phyloP scores from a whole-genome alignment of 2,113 vertebrate genomes.

The Rhinogobius similis region DNA sequence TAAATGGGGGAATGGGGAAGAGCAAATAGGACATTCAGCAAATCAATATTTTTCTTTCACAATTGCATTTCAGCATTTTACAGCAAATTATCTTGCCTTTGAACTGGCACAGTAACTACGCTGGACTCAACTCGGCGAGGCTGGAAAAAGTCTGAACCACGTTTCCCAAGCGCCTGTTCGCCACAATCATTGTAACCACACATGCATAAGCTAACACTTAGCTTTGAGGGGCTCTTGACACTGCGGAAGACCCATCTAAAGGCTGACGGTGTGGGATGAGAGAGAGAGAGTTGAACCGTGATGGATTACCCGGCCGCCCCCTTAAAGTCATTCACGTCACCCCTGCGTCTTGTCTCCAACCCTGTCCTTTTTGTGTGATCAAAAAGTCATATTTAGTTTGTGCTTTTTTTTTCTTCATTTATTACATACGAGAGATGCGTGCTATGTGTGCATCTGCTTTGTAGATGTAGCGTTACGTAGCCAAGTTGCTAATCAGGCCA shows the following conservation, averaged over 20 bases:
- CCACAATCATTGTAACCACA: slow-evolving; percentile 31
- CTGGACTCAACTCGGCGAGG: neutral
- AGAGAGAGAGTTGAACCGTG: slow-evolving; percentile 48
- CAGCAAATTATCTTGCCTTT: neutral
- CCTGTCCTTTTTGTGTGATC: slow-evolving; percentile 46
- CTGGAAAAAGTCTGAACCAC: neutral
- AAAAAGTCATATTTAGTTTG: slow-evolving; percentile 60
- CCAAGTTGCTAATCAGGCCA: slow-evolving; percentile 67
- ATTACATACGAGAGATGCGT: slow-evolving; percentile 45
- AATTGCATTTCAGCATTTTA: too few relatives aligned
- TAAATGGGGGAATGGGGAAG: too few relatives aligned
- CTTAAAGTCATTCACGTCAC: slow-evolving; percentile 27
- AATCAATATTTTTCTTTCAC: too few relatives aligned
- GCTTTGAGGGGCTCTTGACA: slow-evolving; percentile 73
- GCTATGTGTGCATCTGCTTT: slow-evolving; percentile 63
- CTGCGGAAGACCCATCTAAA: slow-evolving; percentile 70
- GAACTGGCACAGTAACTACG: neutral
- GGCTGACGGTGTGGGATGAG: slow-evolving; percentile 67
- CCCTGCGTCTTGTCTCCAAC: slow-evolving; percentile 28
- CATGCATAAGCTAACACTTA: slow-evolving; percentile 68
- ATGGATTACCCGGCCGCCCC: slow-evolving; percentile 60
- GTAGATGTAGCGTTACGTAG: slow-evolving; percentile 58
- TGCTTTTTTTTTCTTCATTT: slow-evolving; percentile 51
- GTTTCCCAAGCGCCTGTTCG: neutral
- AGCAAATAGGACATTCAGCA: too few relatives aligned